These are phyloP conservation scores for Coracopsis vasa DNA, from an alignment of 2,113 vertebrate species.

Conservation along the genomic window DNA sequence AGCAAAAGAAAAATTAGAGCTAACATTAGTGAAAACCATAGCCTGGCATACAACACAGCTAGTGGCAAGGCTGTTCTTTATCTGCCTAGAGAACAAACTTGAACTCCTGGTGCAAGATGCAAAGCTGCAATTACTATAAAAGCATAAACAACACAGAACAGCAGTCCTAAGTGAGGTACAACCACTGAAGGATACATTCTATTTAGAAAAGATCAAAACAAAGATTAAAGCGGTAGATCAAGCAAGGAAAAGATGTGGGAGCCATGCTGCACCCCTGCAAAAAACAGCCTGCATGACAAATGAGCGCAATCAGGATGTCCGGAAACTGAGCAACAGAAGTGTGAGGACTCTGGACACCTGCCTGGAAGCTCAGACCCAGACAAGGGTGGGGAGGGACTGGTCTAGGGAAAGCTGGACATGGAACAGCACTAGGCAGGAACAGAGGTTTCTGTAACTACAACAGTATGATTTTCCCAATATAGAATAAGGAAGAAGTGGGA, in stretches of 20 bases:
- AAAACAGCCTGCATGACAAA: accelerated
- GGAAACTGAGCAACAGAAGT: neutral
- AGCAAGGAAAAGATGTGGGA: neutral
- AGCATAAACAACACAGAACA: neutral
- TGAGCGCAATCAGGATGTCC: neutral
- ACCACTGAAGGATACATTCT: neutral
- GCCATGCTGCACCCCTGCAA: neutral
- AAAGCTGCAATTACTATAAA: neutral
- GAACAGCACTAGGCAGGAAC: neutral
- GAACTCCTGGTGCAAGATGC: neutral
- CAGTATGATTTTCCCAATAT: neutral
- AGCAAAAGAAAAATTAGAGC: neutral
- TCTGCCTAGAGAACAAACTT: neutral
- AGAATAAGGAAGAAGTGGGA: neutral
- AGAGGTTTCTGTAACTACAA: neutral
- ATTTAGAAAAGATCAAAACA: neutral
- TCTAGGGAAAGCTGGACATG: neutral
- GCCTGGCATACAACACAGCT: neutral
- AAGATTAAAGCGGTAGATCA: neutral
- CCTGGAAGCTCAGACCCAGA: neutral
- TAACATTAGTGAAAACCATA: neutral
- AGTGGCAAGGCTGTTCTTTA: neutral
- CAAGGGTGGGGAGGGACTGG: accelerated
- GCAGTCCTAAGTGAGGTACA: neutral
- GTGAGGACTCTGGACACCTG: neutral